Percentiles rank a stretch among this genome's conserved stretches.
Evolutionary conservation across 2,797 vertebrate genomes (phyloP).

Genomic region (Bufotes viridis): DNA sequence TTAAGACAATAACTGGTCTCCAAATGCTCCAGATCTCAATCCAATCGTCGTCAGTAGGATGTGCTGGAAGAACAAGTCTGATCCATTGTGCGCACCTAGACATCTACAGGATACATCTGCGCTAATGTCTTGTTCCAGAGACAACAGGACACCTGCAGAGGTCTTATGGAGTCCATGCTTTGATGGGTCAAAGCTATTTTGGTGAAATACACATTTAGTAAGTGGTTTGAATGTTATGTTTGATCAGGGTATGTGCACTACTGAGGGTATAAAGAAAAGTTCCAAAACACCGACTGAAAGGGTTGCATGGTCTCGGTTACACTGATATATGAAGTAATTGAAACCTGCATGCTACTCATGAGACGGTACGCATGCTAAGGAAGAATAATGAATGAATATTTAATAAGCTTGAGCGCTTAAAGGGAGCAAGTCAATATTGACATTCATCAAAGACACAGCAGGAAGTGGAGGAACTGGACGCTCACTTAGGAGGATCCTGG

Average conservation of each 20-base stretch:
- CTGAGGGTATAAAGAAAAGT: not conserved
- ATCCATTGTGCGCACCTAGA: too few relatives aligned
- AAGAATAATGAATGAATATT: constrained; percentile 39
- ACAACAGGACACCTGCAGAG: too few relatives aligned
- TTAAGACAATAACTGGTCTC: too few relatives aligned
- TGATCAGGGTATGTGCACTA: not conserved
- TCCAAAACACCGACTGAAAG: not conserved
- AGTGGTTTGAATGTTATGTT: not conserved
- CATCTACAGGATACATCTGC: too few relatives aligned
- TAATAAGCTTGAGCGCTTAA: not conserved
- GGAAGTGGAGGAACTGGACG: constrained; percentile 12
- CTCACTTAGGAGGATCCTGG: not conserved
- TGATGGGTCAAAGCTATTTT: too few relatives aligned
- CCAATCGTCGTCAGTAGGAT: too few relatives aligned
- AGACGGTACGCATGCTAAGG: not conserved
- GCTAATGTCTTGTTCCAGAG: too few relatives aligned
- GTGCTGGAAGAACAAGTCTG: too few relatives aligned
- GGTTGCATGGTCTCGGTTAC: too few relatives aligned
- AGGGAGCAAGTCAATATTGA: constrained; percentile 30
- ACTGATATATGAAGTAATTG: not conserved
- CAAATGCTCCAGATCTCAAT: too few relatives aligned
- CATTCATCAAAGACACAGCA: constrained; percentile 33
- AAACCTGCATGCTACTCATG: not conserved
- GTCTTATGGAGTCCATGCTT: too few relatives aligned
- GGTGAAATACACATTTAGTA: not conserved